Percentiles rank a stretch among this genome's conserved stretches.
Conservation (phyloP, 2,113 vertebrate genomes). For the Tychaedon coryphoeus region DNA sequence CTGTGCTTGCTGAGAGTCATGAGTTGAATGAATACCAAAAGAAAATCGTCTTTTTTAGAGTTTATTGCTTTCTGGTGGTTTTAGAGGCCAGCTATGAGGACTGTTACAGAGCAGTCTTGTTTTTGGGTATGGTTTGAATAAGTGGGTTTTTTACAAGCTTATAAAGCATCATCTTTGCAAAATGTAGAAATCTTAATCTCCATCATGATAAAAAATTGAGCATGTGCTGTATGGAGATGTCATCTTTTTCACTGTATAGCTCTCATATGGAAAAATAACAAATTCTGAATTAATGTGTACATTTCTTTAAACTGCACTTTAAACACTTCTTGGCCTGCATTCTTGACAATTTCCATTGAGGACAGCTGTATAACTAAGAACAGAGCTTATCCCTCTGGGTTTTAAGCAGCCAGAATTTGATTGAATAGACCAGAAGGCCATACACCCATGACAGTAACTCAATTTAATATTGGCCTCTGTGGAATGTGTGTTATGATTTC, state of each 20-base stretch:
- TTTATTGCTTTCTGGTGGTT: neutral
- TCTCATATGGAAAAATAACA: neutral
- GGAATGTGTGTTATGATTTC: conserved; percentile 36
- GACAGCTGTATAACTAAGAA: neutral
- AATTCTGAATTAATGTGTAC: neutral
- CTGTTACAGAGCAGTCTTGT: neutral
- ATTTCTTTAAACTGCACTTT: neutral
- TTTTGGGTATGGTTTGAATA: neutral
- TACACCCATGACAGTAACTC: neutral
- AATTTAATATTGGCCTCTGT: conserved; percentile 16
- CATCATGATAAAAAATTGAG: neutral
- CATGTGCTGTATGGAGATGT: neutral
- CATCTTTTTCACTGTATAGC: neutral
- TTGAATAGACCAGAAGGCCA: conserved; percentile 1
- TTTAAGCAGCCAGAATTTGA: neutral
- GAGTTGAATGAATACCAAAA: neutral
- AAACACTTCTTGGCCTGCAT: neutral
- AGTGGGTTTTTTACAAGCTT: neutral
- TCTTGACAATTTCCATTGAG: neutral
- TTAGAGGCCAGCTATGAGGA: neutral
- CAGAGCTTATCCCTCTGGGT: neutral
- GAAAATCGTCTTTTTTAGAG: neutral
- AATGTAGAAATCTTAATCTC: neutral
- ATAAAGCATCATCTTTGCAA: neutral
- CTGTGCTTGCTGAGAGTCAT: neutral